Base-by-base conservation (phyloP, 1,140 invertebrate species). In the Helicoverpa armigera region DNA sequence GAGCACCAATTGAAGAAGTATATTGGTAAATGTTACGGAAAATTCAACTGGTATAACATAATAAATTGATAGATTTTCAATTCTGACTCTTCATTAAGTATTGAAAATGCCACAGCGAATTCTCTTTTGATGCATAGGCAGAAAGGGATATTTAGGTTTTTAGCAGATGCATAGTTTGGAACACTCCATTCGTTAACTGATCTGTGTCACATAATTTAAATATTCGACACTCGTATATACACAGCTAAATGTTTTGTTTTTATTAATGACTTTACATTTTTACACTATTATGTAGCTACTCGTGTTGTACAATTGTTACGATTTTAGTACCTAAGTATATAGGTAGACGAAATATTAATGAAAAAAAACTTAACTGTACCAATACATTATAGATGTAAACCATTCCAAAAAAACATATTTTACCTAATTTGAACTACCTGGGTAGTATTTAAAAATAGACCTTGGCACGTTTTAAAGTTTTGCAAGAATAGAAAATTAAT, bases 211-310 rank as follows among this genome's bases (percentile, higher is more conserved):
- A 9, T 69, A 69, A 18, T 50, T 69, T 69, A 50, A 50, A 69
- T 50, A 23, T 69, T 69, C 50, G 65, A 50, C 65, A 23, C 43
- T 18, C 43, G 65, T 69, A 69, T 50, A 69, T 69, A 50, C 65
- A 69, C 43, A 43, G 16, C 12, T 48, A 18, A 12, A 67, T 16
- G 56, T 61, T 2, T 61, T 23, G 11, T 60, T 60, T 61, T 61
- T 58, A 18, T 10, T 61, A 61, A 9, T 43, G 5, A 43, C 35
- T 43, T 43, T 43, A 43, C 35, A 43, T 43, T 43, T 43, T 43
- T 43, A 43, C 35, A 43, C 35, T 43, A 23, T 23, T 23, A 43
- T 43, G 35, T 43, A 43, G 35, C 35, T 43, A 43, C 9, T 43
- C 35, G 35, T 43, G 29, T 61, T 31, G 23, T 61, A 61, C 23